These are phyloP conservation scores for Alfaro cultratus DNA, from an alignment of 2,797 vertebrate genomes.

Conservation along the genomic window DNA sequence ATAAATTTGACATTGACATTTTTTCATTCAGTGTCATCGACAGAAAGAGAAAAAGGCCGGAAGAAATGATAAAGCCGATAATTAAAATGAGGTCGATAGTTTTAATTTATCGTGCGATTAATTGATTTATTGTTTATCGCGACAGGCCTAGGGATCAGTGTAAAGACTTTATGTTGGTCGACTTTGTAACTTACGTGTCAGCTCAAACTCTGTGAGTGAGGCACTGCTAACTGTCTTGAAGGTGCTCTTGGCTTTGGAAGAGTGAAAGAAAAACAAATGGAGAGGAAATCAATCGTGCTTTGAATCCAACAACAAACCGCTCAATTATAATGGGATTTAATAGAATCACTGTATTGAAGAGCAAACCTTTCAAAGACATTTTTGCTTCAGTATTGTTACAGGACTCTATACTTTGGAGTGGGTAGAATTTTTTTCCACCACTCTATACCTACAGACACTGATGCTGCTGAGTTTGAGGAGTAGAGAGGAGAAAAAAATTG, in stretches of 20 bases:
- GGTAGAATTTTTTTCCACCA: slow-evolving; percentile 19
- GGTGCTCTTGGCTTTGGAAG: slow-evolving; percentile 89
- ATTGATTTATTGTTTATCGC: no score
- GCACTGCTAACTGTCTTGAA: slow-evolving; percentile 96
- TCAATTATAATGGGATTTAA: slow-evolving; percentile 40
- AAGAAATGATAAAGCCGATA: no score
- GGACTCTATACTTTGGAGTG: slow-evolving; percentile 2
- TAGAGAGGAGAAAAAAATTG: background rate
- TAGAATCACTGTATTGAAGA: slow-evolving; percentile 15
- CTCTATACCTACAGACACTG: slow-evolving; percentile 17
- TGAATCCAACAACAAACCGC: slow-evolving; percentile 34
- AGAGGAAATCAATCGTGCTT: slow-evolving; percentile 46
- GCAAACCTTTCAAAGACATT: slow-evolving; percentile 2
- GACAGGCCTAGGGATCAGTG: no score
- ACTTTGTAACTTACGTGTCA: slow-evolving; percentile 89
- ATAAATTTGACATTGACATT: no score
- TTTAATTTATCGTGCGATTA: no score
- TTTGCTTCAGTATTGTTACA: slow-evolving; percentile 14
- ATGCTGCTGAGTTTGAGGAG: background rate
- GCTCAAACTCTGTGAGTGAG: slow-evolving; percentile 90
- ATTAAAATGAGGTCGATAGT: no score
- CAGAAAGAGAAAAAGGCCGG: no score
- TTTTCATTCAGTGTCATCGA: no score
- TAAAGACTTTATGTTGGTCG: background rate
- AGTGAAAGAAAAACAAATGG: slow-evolving; percentile 72